Evolutionary conservation across 2,888 invertebrate species (phyloP).

Genomic region (Sceliomorpha sp.): DNA sequence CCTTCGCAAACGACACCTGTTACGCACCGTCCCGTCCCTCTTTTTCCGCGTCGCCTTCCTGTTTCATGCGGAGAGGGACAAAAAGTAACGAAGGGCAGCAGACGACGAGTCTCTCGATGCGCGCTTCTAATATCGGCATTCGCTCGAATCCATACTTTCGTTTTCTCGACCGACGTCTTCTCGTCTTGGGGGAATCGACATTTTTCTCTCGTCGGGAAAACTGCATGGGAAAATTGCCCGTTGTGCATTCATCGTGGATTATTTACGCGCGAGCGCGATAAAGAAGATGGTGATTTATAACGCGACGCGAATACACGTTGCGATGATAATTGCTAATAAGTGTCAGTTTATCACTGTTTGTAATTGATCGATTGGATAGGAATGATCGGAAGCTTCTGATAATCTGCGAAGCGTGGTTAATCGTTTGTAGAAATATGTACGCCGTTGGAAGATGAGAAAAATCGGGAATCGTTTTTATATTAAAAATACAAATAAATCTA

Average conservation of each 20-base stretch:
- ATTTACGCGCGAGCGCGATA: conserved; percentile 18
- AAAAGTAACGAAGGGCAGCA: conserved; percentile 16
- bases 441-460: too few species aligned
- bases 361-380: conserved; percentile 42
- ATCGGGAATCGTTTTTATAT: too few species aligned
- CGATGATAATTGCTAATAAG: conserved; percentile 52
- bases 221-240: conserved; percentile 30
- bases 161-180: conserved; percentile 30
- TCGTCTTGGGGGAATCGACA: conserved; percentile 22
- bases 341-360: conserved; percentile 40
- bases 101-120: conserved; percentile 14
- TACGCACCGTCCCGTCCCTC: conserved; percentile 19
- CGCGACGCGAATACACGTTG: conserved; percentile 20
- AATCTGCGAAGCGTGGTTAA: conserved; percentile 19
- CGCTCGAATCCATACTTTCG: conserved; percentile 30
- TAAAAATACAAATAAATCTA: too few species aligned
- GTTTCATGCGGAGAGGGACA: conserved; percentile 11
- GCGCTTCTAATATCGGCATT: conserved; percentile 21
- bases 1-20: conserved; percentile 29
- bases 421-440: conserved; percentile 42
- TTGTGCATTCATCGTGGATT: conserved; percentile 15
- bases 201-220: conserved; percentile 18
- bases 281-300: conserved; percentile 39
- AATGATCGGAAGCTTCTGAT: conserved; percentile 27
- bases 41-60: conserved; percentile 30